These are phyloP conservation scores for Heliconius congener DNA, from an alignment of 1,140 invertebrate species.

Conservation along the genomic window DNA sequence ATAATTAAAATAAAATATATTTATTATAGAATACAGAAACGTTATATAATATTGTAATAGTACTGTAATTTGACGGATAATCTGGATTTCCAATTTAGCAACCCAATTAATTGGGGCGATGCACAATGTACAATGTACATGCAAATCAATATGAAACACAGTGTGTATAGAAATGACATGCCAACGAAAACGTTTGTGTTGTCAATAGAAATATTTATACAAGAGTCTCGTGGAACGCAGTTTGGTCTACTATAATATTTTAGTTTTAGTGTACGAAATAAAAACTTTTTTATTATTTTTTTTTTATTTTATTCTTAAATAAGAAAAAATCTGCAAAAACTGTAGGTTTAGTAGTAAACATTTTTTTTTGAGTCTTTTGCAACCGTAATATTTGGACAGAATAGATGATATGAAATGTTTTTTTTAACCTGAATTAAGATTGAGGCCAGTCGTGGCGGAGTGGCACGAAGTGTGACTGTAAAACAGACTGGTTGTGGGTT, in stretches of 20 bases:
- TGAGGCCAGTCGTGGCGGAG: too few relatives aligned
- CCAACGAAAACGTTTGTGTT: not conserved
- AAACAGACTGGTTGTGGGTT: too few relatives aligned
- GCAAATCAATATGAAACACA: not conserved
- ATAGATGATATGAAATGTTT: too few relatives aligned
- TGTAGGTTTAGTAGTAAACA: too few relatives aligned
- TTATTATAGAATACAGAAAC: too few relatives aligned
- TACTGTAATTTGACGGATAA: not conserved
- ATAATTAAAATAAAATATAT: too few relatives aligned
- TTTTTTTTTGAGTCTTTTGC: too few relatives aligned
- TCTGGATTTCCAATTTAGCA: constrained; percentile 5
- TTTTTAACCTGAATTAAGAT: too few relatives aligned
- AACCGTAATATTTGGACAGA: too few relatives aligned
- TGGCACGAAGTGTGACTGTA: too few relatives aligned
- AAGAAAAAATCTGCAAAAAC: too few relatives aligned
- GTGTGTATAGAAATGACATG: constrained; percentile 8
- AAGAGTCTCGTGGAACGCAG: not conserved
- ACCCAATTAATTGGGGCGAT: not conserved
- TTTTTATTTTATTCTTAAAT: too few relatives aligned
- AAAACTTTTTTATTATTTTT: not conserved
- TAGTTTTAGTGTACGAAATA: not conserved
- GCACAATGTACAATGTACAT: not conserved
- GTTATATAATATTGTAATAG: not conserved
- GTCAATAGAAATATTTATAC: not conserved
- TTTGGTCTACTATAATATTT: not conserved